These are phyloP conservation scores for Arctia plantaginis DNA, from an alignment of 2,888 invertebrate species.

Conservation along the genomic window DNA sequence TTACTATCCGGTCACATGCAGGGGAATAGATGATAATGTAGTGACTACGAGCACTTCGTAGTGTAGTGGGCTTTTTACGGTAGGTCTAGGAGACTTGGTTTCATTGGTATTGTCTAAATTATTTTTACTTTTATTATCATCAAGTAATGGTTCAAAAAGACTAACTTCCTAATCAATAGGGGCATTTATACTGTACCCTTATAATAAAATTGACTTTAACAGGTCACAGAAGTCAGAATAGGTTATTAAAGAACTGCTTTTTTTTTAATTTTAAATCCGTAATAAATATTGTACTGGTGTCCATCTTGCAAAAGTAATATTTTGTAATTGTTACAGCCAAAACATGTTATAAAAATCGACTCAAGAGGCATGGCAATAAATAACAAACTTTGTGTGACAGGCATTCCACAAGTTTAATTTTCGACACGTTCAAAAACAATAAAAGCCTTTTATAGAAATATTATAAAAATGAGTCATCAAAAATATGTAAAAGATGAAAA, in stretches of 20 bases:
- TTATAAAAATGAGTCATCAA: slow-evolving; percentile 21
- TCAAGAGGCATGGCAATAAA: slow-evolving; percentile 4
- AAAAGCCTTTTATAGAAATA: slow-evolving; percentile 13
- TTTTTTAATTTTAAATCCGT: background rate
- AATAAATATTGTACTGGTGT: background rate
- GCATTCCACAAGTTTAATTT: slow-evolving; percentile 9
- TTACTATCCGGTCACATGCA: background rate
- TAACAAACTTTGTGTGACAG: slow-evolving; percentile 16
- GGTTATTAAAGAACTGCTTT: background rate
- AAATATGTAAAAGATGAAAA: slow-evolving; percentile 11
- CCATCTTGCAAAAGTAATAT: background rate
- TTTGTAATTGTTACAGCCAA: background rate
- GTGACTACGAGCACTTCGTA: no score
- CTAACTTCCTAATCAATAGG: background rate
- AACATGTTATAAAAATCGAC: slow-evolving; percentile 1
- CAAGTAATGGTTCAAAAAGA: background rate
- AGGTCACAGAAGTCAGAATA: background rate
- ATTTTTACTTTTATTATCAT: background rate
- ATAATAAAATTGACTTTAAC: background rate
- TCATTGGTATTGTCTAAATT: background rate
- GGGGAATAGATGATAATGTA: background rate
- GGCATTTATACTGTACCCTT: no score
- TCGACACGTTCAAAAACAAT: slow-evolving; percentile 17
- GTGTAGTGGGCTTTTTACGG: background rate
- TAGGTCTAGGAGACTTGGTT: background rate